A percentile compares a stretch with the other conserved stretches of the same genome.
Evolutionary conservation across 2,797 vertebrate genomes (phyloP).

Genomic region (Ctenosaura bakeri): DNA sequence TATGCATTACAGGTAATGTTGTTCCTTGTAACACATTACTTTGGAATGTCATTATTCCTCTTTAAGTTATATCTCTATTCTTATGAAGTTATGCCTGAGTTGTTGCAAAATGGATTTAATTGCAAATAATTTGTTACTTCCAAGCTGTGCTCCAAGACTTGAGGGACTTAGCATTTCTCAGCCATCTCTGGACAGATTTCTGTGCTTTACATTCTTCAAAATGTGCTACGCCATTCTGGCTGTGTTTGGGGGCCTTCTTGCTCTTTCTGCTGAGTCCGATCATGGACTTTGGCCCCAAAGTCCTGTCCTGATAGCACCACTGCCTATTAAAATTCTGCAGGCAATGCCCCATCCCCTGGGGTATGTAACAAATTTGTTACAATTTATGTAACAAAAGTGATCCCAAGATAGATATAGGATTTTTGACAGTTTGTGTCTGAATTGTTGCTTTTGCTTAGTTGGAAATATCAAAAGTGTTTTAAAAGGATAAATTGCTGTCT

Average conservation of each 20-base stretch:
- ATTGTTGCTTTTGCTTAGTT: neutral
- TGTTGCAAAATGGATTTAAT: neutral
- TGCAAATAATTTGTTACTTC: neutral
- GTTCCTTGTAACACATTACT: too few relatives aligned
- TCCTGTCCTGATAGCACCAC: neutral
- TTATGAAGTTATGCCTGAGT: too few relatives aligned
- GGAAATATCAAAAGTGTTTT: neutral
- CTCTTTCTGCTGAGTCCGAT: neutral
- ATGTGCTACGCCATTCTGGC: neutral
- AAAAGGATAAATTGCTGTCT: neutral
- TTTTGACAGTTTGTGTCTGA: neutral
- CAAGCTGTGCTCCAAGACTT: neutral
- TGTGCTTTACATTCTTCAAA: neutral
- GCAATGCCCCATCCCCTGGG: neutral
- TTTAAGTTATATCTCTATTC: too few relatives aligned
- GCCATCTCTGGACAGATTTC: too few relatives aligned
- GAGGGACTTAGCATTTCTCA: too few relatives aligned
- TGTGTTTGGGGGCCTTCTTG: neutral
- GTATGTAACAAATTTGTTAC: too few relatives aligned
- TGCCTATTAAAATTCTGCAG: neutral
- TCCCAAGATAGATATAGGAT: neutral
- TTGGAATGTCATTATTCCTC: too few relatives aligned
- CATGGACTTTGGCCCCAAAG: neutral
- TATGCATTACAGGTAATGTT: too few relatives aligned
- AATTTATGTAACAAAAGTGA: neutral